Evolutionary conservation across 2,797 vertebrate genomes (phyloP).

Genomic region (Ispidina picta): DNA sequence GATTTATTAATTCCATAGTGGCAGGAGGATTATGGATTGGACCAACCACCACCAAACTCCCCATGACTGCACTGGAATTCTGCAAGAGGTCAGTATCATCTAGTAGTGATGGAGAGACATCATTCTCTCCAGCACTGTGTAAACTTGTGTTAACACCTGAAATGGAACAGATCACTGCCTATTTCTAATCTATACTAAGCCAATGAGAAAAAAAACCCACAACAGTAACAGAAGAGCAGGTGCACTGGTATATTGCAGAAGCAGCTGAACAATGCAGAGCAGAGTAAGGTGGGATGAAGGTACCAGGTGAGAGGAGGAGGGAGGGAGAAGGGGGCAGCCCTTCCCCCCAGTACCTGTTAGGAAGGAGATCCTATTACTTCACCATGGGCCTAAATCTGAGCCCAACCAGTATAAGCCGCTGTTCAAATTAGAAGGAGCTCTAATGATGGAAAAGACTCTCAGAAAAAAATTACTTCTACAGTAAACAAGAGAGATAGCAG

Average conservation of each 20-base stretch:
- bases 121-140: rapidly evolving
- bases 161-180: rapidly evolving
- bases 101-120: background rate
- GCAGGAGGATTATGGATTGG: background rate
- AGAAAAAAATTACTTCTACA: background rate
- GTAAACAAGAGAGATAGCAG: background rate
- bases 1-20: background rate
- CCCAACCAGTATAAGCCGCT: background rate
- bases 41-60: background rate
- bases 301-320: background rate
- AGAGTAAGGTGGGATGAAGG: background rate
- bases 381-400: background rate
- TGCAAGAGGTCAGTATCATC: rapidly evolving
- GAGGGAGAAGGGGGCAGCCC: background rate
- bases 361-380: background rate
- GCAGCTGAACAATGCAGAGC: background rate
- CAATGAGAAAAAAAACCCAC: background rate
- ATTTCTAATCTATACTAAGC: background rate
- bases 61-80: background rate
- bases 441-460: background rate
- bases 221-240: background rate
- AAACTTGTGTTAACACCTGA: background rate
- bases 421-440: background rate
- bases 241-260: background rate
- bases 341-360: background rate